Evolutionary conservation across 2,113 vertebrate genomes (phyloP), one percentile per base, ranked within the genome.

Genomic region (Felis catus): DNA sequence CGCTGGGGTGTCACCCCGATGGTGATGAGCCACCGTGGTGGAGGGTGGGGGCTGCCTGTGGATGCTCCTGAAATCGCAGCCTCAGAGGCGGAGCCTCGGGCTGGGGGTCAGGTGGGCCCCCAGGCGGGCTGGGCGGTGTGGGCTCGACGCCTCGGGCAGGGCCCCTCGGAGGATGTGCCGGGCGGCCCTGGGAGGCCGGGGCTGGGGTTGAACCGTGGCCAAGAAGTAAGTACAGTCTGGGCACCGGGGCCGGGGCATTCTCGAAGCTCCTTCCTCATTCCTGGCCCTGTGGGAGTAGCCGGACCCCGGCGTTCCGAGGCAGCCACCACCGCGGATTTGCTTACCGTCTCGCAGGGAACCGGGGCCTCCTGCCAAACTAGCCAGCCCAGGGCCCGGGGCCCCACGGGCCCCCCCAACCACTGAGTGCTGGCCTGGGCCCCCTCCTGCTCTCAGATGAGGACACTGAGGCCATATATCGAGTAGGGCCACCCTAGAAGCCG

Each of bases 221-320:
- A 98, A 95, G 96, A 81, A 96, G 15, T 97, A 94, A 97, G 98
- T 94, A 89, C 97, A 95, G 95, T 70, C 98, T 98, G 98, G 95
- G 79, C 98, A 97, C 98, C 41, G 13, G 96, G 91, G 96, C 95
- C 86, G 45, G 68, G 98, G 98, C 98, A 19, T 82, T 79, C 97
- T 0, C 97, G 51, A 45, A 18, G 96, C 97, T 96, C 97, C 95
- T 99, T 99, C 99, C 99, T 99, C 99, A 99, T 99, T 99, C 99
- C 96, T 98, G 95, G 97, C 73, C 96, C 98, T 97, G 93, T 97
- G 98, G 98, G 98, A 98, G 98, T 98, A 97, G 97, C 96, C 97
- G 76, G 97, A 97, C 98, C 98, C 98, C 95, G 76, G 97, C 53
- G 95, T 94, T 89, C 97, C 80, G n/a, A 85, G 61, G 97, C 94